Evolutionary conservation across 2,888 invertebrate genomes (phyloP), one percentile per base, ranked within the genome.

Genomic region (Spisula solida): DNA sequence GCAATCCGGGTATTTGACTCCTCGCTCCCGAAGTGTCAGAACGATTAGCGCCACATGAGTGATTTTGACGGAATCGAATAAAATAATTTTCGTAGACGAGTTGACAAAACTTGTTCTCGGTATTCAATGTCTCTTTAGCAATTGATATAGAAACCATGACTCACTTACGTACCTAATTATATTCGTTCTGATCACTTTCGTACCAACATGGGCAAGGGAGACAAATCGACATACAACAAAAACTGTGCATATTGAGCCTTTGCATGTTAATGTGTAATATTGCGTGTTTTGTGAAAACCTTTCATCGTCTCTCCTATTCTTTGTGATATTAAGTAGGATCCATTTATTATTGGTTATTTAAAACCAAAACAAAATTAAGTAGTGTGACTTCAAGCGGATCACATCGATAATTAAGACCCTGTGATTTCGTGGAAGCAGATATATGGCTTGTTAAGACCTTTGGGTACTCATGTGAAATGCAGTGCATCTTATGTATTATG

Each of bases 211-310:
- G 41, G 8, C 41, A 41, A 41, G 41, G 41, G 41, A 41, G 41
- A 41, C 41, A 5, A 41, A 41, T 41, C 41, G 41, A 41, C 41
- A 8, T 41, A 41, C 41, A 41, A 41, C 2, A 41, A 41, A 41
- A 41, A 51, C 51, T 51, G 51, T 51, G 51, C 51, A 16, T 14
- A 4, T 14, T 1, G 51, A 51, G 12, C 25, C n/a, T 0, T 66
- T 25, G 60, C 60, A 25, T 66, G 60, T 66, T n/a, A n/a, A 66
- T n/a, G 25, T 25, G 60, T 66, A 25, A n/a, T 25, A 25, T 66
- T 66, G 60, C 60, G 60, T 66, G 60, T 25, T 66, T 66, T 25
- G n/a, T 66, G 25, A 25, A 60, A 66, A 66, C 60, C 60, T 66
- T n/a, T 66, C 60, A n/a, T 66, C 25, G 25, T 25, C 60, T 25